Conservation (phyloP, 2,888 invertebrate species). For the Eretmocerus hayati region DNA sequence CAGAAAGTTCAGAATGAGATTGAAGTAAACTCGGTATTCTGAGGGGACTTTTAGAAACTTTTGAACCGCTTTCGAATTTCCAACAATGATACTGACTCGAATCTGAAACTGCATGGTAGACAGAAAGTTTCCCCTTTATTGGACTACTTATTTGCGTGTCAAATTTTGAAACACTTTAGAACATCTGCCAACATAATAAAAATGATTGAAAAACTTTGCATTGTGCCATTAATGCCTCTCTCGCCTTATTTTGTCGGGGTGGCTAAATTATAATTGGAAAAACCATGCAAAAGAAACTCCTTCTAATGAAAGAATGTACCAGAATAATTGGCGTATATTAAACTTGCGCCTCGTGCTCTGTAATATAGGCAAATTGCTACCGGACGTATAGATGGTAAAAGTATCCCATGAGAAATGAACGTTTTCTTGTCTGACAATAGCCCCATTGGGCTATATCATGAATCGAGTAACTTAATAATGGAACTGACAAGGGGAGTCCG, state of each 20-base stretch:
- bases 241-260: slow-evolving; percentile 4
- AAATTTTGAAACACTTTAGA: slow-evolving; percentile 7
- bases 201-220: slow-evolving; percentile 6
- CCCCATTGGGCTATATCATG: too few species aligned
- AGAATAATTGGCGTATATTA: slow-evolving; percentile 2
- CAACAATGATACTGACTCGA: too few species aligned
- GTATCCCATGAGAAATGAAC: slow-evolving; percentile 11
- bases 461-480: too few species aligned
- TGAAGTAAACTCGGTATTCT: too few species aligned
- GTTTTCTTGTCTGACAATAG: background rate
- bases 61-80: too few species aligned
- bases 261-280: slow-evolving; percentile 17
- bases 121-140: too few species aligned
- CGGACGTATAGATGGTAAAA: slow-evolving; percentile 13
- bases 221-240: background rate
- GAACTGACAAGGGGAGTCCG: too few species aligned
- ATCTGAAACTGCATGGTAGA: too few species aligned
- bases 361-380: too few species aligned
- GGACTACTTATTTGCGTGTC: background rate
- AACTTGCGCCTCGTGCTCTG: too few species aligned
- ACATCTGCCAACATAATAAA: slow-evolving; percentile 7
- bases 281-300: background rate
- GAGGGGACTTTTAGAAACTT: too few species aligned
- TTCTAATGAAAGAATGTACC: slow-evolving; percentile 12
- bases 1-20: too few species aligned